These are phyloP conservation scores for Anguilla obscura DNA, from an alignment of 2,797 vertebrate genomes.

Conservation along the genomic window DNA sequence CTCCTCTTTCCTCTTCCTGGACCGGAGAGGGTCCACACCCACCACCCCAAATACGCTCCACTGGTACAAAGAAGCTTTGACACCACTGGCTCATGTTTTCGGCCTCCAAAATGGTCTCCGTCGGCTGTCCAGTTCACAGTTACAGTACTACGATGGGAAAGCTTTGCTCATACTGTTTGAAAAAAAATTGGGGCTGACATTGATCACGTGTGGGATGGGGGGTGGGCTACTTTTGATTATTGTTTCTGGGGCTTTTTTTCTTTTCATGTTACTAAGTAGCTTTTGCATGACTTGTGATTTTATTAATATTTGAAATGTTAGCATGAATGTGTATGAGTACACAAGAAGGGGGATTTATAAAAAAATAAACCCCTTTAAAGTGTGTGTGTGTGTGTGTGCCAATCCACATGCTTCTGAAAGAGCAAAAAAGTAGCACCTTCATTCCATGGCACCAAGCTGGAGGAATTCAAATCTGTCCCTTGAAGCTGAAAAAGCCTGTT, in stretches of 20 bases:
- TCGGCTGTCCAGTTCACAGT: conserved; percentile 16
- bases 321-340: conserved; percentile 77
- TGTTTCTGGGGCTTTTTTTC: conserved; percentile 18
- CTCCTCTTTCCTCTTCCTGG: not conserved
- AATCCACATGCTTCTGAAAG: not conserved
- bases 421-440: not conserved
- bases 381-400: not conserved
- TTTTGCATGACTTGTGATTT: conserved; percentile 53
- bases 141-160: not conserved
- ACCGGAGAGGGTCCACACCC: not conserved
- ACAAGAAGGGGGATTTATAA: not conserved
- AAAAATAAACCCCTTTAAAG: not conserved
- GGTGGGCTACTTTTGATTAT: conserved; percentile 20
- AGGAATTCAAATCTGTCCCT: not conserved
- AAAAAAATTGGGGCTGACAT: not conserved
- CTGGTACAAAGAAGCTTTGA: not conserved
- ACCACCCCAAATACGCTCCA: not conserved
- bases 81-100: not conserved
- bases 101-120: not conserved
- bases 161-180: not conserved
- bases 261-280: conserved; percentile 29
- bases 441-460: not conserved
- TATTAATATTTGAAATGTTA: conserved; percentile 65
- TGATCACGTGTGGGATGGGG: not conserved
- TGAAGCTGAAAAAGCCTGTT: not conserved